Evolutionary conservation across 2,888 invertebrate genomes (phyloP), one percentile per base, ranked within the genome.

Genomic region (Amaurobius ferox): DNA sequence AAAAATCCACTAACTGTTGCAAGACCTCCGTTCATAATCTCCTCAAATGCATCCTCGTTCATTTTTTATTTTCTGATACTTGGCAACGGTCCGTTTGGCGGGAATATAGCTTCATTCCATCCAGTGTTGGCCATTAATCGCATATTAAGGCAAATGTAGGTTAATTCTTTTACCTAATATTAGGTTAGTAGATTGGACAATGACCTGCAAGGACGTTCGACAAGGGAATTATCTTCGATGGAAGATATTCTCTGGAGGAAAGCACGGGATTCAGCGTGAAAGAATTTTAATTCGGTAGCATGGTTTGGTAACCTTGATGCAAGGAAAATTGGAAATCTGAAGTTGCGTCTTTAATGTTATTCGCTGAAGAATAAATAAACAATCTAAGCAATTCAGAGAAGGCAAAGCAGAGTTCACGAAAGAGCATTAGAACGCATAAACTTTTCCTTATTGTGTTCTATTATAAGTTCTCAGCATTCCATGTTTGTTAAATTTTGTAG

Each of bases 111-210:
- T 80, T 23, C 70, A 61, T 61, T 81, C 70, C 40, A 39, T 19
- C 35, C 39, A 35, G 67, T 61, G 39, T 29, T 32, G 40, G 16
- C 30, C 81, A 70, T 81, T 81, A 74, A 81, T 81, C 68, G 67
- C 68, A 74, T 81, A 76, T 81, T 74, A 81, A 74, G 74, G 16
- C 39, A 73, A 73, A 81, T 81, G 68, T 81, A 81, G 81, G 81
- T 81, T 81, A 81, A 81, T 81, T 81, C 81, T 80, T 55, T 19
- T 48, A 29, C 74, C 74, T 76, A 81, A 81, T 81, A 81, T 76
- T 81, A 68, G 81, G 81, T 81, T 81, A 81, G 81, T 81, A 28
- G 81, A 81, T 81, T 81, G 81, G 81, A 81, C 81, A 81, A 81
- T 81, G 81, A 81, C 74, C 81, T 81, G 61, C 40, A 70, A 74